phyloP scores from a whole-genome alignment of 2,888 invertebrate genomes.

The Emesis russula region DNA sequence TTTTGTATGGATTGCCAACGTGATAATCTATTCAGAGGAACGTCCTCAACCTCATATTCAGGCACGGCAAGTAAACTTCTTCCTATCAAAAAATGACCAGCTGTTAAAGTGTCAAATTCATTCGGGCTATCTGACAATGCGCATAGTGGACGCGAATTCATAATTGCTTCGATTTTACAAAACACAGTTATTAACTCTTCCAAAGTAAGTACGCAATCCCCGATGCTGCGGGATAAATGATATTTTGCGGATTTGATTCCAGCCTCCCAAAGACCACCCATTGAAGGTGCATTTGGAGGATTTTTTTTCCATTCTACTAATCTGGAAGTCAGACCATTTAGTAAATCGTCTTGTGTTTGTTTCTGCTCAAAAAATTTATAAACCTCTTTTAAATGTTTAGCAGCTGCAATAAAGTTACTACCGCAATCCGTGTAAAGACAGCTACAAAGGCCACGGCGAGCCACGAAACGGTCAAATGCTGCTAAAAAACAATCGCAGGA shows the following conservation, averaged over 20 bases:
- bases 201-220: slow-evolving; percentile 7
- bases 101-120: background rate
- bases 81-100: slow-evolving; percentile 19
- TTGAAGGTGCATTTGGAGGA: slow-evolving; percentile 26
- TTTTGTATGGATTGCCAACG: slow-evolving; percentile 39
- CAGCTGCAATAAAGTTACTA: slow-evolving; percentile 35
- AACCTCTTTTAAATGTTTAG: slow-evolving; percentile 1
- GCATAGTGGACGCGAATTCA: background rate
- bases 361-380: background rate
- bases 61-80: background rate
- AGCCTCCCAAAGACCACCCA: slow-evolving; percentile 41
- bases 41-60: background rate
- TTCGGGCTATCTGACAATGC: background rate
- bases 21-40: background rate
- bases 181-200: background rate
- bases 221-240: slow-evolving; percentile 13
- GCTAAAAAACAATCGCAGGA: slow-evolving; percentile 5
- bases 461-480: slow-evolving; percentile 32
- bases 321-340: slow-evolving; percentile 21
- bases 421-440: slow-evolving; percentile 41
- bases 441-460: slow-evolving; percentile 30
- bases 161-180: slow-evolving; percentile 1
- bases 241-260: slow-evolving; percentile 44
- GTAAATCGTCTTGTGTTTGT: background rate
- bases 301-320: slow-evolving; percentile 29